These are phyloP conservation scores for Bimastos eiseni DNA, from an alignment of 2,888 invertebrate genomes.

Conservation along the genomic window DNA sequence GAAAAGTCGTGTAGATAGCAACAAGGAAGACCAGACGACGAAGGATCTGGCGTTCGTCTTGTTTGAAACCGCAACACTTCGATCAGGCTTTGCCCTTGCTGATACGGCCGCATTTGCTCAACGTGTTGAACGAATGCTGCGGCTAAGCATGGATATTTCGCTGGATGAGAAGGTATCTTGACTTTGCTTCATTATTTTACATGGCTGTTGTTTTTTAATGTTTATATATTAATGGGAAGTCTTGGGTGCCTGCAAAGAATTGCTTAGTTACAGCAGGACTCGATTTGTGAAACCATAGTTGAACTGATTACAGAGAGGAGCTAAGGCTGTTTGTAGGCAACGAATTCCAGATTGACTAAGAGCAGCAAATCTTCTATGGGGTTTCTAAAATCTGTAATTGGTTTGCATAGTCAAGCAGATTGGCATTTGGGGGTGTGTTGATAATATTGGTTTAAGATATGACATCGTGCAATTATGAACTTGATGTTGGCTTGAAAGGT, in stretches of 20 bases:
- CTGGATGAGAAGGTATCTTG: slow-evolving; percentile 70
- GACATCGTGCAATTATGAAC: neutral
- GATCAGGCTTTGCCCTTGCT: slow-evolving; percentile 89
- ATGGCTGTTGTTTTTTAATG: neutral
- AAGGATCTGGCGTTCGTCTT: slow-evolving; percentile 84
- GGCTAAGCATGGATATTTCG: slow-evolving; percentile 62
- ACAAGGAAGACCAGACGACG: slow-evolving; percentile 77
- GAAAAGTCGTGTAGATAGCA: slow-evolving; percentile 75
- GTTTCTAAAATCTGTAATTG: neutral
- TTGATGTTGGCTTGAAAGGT: neutral
- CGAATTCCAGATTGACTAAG: neutral
- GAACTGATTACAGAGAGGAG: neutral
- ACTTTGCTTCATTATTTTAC: neutral
- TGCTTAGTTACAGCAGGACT: neutral
- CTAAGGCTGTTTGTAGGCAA: neutral
- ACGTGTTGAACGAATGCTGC: slow-evolving; percentile 86
- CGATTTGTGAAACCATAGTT: neutral
- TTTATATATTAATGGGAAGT: neutral
- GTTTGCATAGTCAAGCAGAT: neutral
- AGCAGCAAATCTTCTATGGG: neutral
- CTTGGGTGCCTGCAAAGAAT: neutral
- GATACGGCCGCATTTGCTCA: slow-evolving; percentile 87
- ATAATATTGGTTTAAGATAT: neutral
- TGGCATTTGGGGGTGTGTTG: neutral
- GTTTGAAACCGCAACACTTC: slow-evolving; percentile 74